Conservation (phyloP, 2,113 vertebrate species). For the Grus americana region DNA sequence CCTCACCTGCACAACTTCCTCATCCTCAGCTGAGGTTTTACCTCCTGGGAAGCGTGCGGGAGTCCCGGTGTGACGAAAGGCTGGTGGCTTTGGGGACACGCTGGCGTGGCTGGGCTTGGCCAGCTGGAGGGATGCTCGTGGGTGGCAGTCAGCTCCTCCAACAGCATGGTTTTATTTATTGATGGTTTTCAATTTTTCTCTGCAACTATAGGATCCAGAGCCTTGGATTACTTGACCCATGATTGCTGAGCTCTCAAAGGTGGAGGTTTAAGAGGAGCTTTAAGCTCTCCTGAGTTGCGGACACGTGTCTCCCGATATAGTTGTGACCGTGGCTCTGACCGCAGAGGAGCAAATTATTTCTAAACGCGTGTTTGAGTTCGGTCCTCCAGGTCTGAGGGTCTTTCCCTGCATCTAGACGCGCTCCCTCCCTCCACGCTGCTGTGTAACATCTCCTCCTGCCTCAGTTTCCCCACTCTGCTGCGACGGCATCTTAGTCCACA, state of each 20-base stretch:
- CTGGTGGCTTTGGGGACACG: neutral
- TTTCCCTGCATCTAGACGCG: neutral
- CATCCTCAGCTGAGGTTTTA: neutral
- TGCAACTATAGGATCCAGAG: fast-evolving
- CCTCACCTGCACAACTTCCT: neutral
- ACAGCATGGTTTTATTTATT: neutral
- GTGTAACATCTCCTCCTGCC: neutral
- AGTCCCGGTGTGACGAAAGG: fast-evolving
- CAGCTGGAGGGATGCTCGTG: neutral
- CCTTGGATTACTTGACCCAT: neutral
- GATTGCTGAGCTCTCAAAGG: neutral
- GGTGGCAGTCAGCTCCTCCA: neutral
- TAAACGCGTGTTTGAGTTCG: neutral
- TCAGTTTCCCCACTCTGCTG: neutral
- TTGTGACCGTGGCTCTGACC: neutral
- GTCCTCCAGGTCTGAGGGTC: too few species aligned
- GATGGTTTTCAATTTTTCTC: neutral
- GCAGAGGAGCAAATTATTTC: neutral
- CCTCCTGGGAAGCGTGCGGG: neutral
- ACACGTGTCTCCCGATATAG: neutral
- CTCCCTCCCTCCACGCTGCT: neutral
- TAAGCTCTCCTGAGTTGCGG: fast-evolving
- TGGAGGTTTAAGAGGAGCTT: neutral
- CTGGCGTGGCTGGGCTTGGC: neutral
- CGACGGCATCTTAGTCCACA: fast-evolving